These are phyloP conservation scores for Bolinopsis microptera DNA, from an alignment of 37 sponge, comb jelly and placozoan genomes.

Conservation along the genomic window DNA sequence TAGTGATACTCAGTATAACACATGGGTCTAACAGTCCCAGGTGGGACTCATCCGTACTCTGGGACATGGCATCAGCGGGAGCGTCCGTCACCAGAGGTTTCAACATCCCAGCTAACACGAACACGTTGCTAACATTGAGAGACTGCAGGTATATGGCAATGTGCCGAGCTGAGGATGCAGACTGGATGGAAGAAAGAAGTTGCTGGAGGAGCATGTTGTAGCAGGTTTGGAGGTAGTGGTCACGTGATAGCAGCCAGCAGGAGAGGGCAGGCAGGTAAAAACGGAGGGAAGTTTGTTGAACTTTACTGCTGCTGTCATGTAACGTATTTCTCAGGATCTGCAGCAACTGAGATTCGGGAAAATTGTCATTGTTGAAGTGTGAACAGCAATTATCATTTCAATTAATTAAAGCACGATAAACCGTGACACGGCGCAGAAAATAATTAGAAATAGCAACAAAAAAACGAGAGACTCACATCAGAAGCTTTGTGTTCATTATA, in stretches of 20 bases:
- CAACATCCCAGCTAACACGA: neutral
- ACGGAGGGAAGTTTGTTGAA: conserved; percentile 29
- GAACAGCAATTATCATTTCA: no score
- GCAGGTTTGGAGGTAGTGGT: neutral
- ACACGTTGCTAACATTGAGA: conserved; percentile 45
- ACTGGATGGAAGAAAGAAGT: neutral
- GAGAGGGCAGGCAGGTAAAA: conserved; percentile 46
- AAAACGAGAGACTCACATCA: conserved; percentile 1
- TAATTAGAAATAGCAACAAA: no score
- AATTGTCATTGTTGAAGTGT: no score
- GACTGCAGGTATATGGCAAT: conserved; percentile 12
- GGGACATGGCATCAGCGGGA: neutral
- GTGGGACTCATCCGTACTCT: conserved; percentile 1
- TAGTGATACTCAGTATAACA: conserved; percentile 19
- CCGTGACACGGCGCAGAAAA: no score
- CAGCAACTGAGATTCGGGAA: conserved; percentile 48
- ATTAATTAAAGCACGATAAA: no score
- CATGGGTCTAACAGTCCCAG: conserved; percentile 25
- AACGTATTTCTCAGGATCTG: neutral
- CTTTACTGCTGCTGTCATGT: conserved; percentile 14
- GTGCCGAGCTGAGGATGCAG: neutral
- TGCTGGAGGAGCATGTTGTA: neutral
- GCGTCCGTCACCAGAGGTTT: neutral
- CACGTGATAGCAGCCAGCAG: neutral
- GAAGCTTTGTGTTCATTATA: conserved; percentile 1